phyloP scores from a whole-genome alignment of 2,797 vertebrate species.

The Lates japonicus region DNA sequence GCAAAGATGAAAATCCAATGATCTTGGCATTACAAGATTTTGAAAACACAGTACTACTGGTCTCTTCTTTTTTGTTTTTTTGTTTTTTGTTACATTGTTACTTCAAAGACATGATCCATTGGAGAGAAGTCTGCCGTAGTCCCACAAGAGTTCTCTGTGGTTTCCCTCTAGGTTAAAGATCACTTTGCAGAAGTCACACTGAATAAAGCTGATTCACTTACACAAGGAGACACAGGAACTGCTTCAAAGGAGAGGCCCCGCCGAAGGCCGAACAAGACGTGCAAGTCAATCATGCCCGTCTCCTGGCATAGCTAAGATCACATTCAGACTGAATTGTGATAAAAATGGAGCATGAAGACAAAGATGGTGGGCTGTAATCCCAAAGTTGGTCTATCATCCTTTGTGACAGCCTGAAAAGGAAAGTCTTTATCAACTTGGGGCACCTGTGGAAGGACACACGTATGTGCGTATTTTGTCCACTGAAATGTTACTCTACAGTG shows the following conservation, averaged over 20 bases:
- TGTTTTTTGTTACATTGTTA: background rate
- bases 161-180: constrained; percentile 78
- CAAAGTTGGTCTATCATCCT: constrained; percentile 34
- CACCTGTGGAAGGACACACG: constrained; percentile 17
- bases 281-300: constrained; percentile 66
- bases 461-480: background rate
- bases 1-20: background rate
- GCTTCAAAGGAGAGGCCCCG: constrained; percentile 68
- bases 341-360: constrained; percentile 45
- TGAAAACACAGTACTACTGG: background rate
- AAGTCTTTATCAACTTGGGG: constrained; percentile 27
- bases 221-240: constrained; percentile 55
- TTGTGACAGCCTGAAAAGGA: constrained; percentile 26
- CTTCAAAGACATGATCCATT: constrained; percentile 17
- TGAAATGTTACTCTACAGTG: background rate
- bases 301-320: constrained; percentile 46
- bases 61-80: background rate
- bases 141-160: constrained; percentile 51
- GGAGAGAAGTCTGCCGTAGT: constrained; percentile 20
- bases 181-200: constrained; percentile 77
- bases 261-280: constrained; percentile 63
- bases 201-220: constrained; percentile 71
- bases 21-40: background rate
- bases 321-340: constrained; percentile 60
- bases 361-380: constrained; percentile 41